Evolutionary conservation across 2,888 invertebrate genomes (phyloP), one percentile per base, ranked within the genome.

Genomic region (Eristalis intricaria): DNA sequence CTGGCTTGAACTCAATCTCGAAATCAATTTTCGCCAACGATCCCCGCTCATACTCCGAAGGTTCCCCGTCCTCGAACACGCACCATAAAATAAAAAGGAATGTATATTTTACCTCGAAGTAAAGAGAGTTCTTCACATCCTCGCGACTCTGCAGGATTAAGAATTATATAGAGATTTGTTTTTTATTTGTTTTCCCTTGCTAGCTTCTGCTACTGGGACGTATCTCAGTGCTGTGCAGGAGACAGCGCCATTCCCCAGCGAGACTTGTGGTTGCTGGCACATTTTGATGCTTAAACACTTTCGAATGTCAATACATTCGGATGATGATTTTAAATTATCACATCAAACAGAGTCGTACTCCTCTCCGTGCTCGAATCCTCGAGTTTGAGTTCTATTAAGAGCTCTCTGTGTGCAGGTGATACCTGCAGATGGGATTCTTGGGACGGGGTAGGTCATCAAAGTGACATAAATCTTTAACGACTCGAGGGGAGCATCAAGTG

Each of bases 301-400:
- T 35, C 29, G 63, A 79, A 79, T 79, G 64, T 43, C 40, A 71
- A 78, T 71, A 60, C 11, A 35, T 35, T 32, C 32, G 5, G 32
- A 32, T 32, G 32, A 32, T 32, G 32, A 64, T 15, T 64, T 64
- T 64, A 15, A 32, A 29, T 35, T 64, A 13, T 29, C 13, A 4
- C 26, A 22, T 23, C 13, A 13, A 15, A 22, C 11, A 11, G 15
- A 43, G 43, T 43, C n/a, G 4, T 40, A 13, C 32, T 32, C 0
- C 5, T 7, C 4, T 32, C 4, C 4, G 32, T 32, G 4, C 32
- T 32, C 32, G 32, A 26, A 26, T 26, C 26, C 1, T 26, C 26
- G 26, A 26, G 32, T 32, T 29, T 61, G 23, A 19, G 13, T 68
- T 50, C 26, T 26, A 2, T 15, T 29, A 50, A 61, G 22, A 29